These are phyloP conservation scores for Drosophila tani DNA, from an alignment of 1,140 invertebrate genomes.

Conservation along the genomic window DNA sequence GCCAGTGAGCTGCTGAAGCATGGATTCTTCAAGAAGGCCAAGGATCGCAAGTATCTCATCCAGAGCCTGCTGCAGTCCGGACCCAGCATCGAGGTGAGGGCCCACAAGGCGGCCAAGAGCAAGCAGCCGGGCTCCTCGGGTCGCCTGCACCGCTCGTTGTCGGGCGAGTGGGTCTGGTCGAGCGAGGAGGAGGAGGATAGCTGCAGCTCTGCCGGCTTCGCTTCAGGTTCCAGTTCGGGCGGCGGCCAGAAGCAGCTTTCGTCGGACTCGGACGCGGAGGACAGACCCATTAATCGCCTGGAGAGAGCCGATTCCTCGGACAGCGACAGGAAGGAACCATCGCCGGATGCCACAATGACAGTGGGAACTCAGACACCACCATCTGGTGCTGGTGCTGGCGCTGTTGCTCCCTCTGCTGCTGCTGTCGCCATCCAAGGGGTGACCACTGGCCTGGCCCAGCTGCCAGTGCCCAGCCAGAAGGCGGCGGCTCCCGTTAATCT, in stretches of 20 bases:
- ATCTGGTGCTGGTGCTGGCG: too few species aligned
- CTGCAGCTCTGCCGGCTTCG: constrained; percentile 14
- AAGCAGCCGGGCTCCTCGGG: constrained; percentile 95
- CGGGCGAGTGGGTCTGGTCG: constrained; percentile 99
- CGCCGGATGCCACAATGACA: constrained; percentile 70
- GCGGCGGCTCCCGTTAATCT: constrained; percentile 87
- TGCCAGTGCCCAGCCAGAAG: constrained; percentile 54
- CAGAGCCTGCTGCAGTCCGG: constrained; percentile 95
- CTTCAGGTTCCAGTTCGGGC: constrained; percentile 10
- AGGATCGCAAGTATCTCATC: constrained; percentile 97
- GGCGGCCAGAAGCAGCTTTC: constrained; percentile 71
- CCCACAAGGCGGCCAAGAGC: constrained; percentile 93
- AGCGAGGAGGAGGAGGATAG: constrained; percentile 89
- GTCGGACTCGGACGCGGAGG: constrained; percentile 83
- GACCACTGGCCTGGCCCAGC: constrained; percentile 51
- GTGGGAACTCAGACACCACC: constrained; percentile 6
- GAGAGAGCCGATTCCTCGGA: constrained; percentile 87
- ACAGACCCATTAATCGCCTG: constrained; percentile 87
- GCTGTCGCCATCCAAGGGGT: constrained; percentile 34
- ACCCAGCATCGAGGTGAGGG: constrained; percentile 93
- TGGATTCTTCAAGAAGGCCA: constrained; percentile 99
- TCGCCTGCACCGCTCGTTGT: constrained; percentile 95
- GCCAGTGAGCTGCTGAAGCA: constrained; percentile 98
- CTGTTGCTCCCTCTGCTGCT: not conserved
- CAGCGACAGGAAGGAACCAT: constrained; percentile 80